phyloP scores from a whole-genome alignment of 2,888 invertebrate species.

The Apamea sordens region DNA sequence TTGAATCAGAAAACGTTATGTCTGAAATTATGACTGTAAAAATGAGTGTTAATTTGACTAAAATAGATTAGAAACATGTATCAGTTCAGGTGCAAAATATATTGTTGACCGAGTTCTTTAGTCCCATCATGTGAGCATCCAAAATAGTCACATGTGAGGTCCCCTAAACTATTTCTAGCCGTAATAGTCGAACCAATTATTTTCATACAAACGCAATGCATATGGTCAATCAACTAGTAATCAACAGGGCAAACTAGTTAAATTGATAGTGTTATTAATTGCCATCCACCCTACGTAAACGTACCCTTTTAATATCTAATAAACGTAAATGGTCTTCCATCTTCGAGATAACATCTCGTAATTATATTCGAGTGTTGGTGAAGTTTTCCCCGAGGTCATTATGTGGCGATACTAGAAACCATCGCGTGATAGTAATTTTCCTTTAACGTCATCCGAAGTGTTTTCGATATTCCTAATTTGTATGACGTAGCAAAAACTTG shows the following conservation, averaged over 20 bases:
- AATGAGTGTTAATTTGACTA: conserved; percentile 17
- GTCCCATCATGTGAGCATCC: conserved; percentile 16
- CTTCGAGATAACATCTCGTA: conserved; percentile 70
- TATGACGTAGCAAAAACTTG: conserved; percentile 28
- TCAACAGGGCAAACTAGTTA: conserved; percentile 62
- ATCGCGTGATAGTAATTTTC: conserved; percentile 60
- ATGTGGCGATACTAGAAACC: conserved; percentile 48
- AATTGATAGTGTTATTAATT: conserved; percentile 62
- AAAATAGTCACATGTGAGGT: conserved; percentile 18
- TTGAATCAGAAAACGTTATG: conserved; percentile 3
- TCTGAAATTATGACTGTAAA: conserved; percentile 11
- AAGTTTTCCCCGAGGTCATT: conserved; percentile 64
- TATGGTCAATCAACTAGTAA: conserved; percentile 37
- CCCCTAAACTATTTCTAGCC: conserved; percentile 24
- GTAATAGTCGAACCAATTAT: conserved; percentile 44
- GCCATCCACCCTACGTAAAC: conserved; percentile 51
- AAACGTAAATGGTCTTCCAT: conserved; percentile 66
- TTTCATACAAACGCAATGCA: conserved; percentile 33
- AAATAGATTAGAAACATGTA: conserved; percentile 10
- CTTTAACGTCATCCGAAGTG: conserved; percentile 52
- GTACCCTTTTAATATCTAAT: conserved; percentile 65
- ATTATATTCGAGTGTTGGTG: conserved; percentile 66
- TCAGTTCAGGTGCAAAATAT: conserved; percentile 19
- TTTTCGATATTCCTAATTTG: conserved; percentile 59
- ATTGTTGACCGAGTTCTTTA: conserved; percentile 14